Percentiles rank a stretch among this genome's conserved stretches.
phyloP scores from a whole-genome alignment of 1,140 invertebrate species.

The Calephelis virginiensis region DNA sequence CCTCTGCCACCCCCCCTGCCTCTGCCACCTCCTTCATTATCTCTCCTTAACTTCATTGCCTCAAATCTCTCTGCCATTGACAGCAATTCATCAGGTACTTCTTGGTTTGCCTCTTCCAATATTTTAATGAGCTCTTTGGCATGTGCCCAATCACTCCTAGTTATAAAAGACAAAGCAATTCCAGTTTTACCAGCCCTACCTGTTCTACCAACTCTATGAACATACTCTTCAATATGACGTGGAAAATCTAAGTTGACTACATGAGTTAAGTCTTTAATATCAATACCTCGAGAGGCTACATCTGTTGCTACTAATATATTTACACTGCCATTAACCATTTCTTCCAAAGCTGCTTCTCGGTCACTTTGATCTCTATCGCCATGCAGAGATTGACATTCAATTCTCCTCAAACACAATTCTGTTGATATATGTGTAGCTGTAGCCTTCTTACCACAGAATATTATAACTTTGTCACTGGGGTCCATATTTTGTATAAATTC shows the following conservation, averaged over 20 bases:
- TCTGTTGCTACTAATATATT: constrained; percentile 96
- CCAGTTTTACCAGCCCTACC: constrained; percentile 92
- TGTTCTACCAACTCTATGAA: constrained; percentile 92
- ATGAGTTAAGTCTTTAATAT: constrained; percentile 94
- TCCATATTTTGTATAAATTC: constrained; percentile 83
- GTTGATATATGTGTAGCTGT: constrained; percentile 89
- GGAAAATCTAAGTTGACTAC: constrained; percentile 93
- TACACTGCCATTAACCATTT: constrained; percentile 87
- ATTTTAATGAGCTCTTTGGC: constrained; percentile 91
- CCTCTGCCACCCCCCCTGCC: constrained; percentile 56
- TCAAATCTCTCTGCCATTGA: constrained; percentile 85
- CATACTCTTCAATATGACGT: constrained; percentile 93
- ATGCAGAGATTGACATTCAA: constrained; percentile 89
- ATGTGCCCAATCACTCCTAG: constrained; percentile 87
- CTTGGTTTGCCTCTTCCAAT: constrained; percentile 86
- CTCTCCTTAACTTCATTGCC: constrained; percentile 81
- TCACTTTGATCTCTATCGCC: constrained; percentile 93
- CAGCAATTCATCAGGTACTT: constrained; percentile 85
- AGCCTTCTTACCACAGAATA: constrained; percentile 92
- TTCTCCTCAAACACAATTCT: constrained; percentile 84
- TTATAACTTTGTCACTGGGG: constrained; percentile 88
- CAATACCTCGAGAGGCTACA: constrained; percentile 94
- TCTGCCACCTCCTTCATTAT: constrained; percentile 62
- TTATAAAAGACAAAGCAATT: constrained; percentile 89
- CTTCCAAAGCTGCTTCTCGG: constrained; percentile 90